Evolutionary conservation across 2,888 invertebrate genomes (phyloP).

Genomic region (Cryptosula pallasiana): DNA sequence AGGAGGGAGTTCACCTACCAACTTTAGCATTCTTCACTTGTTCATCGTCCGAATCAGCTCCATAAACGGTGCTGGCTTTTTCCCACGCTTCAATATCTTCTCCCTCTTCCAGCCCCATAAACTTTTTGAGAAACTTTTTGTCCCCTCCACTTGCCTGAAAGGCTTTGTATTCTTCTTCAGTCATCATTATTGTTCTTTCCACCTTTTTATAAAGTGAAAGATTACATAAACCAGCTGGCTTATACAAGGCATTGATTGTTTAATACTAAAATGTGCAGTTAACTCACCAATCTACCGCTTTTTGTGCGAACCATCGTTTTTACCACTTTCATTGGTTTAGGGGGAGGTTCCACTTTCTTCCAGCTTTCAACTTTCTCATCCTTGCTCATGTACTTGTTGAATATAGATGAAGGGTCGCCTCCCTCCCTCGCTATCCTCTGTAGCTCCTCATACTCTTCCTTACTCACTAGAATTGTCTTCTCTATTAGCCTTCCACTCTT

Average conservation of each 20-base stretch:
- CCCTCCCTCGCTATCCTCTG: constrained; percentile 41
- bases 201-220: no score
- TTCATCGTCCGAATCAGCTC: constrained; percentile 25
- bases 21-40: constrained; percentile 20
- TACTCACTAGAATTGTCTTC: constrained; percentile 48
- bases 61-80: constrained; percentile 49
- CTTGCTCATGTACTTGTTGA: constrained; percentile 45
- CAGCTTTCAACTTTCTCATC: constrained; percentile 44
- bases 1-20: background rate
- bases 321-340: constrained; percentile 42
- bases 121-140: constrained; percentile 45
- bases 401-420: constrained; percentile 39
- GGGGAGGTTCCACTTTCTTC: constrained; percentile 38
- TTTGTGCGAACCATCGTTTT: constrained; percentile 41
- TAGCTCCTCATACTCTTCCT: constrained; percentile 46
- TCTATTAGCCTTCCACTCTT: constrained; percentile 51
- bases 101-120: constrained; percentile 43
- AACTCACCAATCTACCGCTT: constrained; percentile 41
- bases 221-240: no score
- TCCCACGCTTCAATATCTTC: constrained; percentile 51
- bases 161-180: constrained; percentile 39
- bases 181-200: constrained; percentile 48
- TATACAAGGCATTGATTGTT: no score
- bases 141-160: constrained; percentile 40
- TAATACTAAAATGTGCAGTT: no score